Percentiles rank a stretch among this genome's conserved stretches.
These are phyloP conservation scores for Drosophila acutilabella DNA, from an alignment of 2,888 invertebrate genomes.

Conservation along the genomic window DNA sequence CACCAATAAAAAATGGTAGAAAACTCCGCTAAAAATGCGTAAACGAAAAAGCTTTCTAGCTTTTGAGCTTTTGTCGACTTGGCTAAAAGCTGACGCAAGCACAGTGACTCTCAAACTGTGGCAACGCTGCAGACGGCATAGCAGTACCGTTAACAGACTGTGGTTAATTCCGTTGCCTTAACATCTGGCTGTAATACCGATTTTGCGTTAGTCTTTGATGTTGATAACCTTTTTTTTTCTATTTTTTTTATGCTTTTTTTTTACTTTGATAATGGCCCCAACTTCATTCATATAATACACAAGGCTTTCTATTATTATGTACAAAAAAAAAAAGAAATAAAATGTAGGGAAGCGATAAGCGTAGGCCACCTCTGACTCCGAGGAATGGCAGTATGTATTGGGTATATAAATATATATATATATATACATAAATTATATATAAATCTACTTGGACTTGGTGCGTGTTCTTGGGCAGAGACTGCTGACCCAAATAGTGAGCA, in stretches of 20 bases:
- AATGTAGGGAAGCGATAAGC: constrained; percentile 31
- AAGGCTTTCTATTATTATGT: constrained; percentile 14
- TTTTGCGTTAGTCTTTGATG: constrained; percentile 22
- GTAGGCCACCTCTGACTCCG: constrained; percentile 41
- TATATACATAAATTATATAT: not conserved
- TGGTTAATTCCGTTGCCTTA: constrained; percentile 44
- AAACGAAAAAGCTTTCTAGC: not conserved
- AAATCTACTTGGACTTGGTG: not conserved
- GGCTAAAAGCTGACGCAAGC: constrained; percentile 56
- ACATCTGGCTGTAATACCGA: constrained; percentile 28
- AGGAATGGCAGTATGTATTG: not conserved
- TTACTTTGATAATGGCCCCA: constrained; percentile 19
- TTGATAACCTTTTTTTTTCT: constrained; percentile 35
- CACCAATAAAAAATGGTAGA: not conserved
- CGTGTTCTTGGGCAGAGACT: constrained; percentile 40
- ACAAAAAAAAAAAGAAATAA: not conserved
- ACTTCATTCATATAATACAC: constrained; percentile 33
- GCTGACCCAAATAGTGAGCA: constrained; percentile 53
- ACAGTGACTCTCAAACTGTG: constrained; percentile 47
- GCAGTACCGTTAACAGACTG: constrained; percentile 38
- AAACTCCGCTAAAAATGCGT: not conserved
- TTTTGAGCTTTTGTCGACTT: constrained; percentile 44
- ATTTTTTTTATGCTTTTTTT: not conserved
- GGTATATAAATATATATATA: not conserved
- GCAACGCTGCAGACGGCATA: not conserved